Percentiles rank a stretch among this genome's conserved stretches.
These are phyloP conservation scores for Cyclophora albipunctata DNA, from an alignment of 2,888 invertebrate genomes.

Conservation along the genomic window DNA sequence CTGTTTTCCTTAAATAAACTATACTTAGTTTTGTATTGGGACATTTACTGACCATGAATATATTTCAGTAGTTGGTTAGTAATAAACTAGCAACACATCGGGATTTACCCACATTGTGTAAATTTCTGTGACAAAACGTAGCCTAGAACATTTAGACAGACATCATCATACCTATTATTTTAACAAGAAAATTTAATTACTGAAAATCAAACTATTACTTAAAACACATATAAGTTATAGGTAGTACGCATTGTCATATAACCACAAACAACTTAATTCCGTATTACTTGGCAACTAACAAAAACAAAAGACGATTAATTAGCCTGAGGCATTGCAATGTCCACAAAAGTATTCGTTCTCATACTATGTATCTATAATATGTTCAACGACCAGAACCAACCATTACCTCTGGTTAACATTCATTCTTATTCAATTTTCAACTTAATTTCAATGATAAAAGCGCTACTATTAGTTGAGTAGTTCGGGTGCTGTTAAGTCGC, in stretches of 20 bases:
- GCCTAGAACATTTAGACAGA: too few relatives aligned
- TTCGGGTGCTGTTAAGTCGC: neutral
- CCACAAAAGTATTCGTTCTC: constrained; percentile 18
- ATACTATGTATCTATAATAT: constrained; percentile 25
- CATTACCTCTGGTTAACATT: constrained; percentile 27
- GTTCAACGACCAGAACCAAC: constrained; percentile 43
- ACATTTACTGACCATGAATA: constrained; percentile 2
- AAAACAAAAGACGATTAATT: constrained; percentile 33
- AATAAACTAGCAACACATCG: too few relatives aligned
- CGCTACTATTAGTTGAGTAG: neutral
- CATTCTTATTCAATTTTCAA: constrained; percentile 28
- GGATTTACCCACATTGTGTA: too few relatives aligned
- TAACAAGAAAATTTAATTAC: too few relatives aligned
- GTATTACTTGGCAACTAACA: too few relatives aligned
- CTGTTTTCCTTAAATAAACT: constrained; percentile 19
- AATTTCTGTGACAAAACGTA: too few relatives aligned
- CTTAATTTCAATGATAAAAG: constrained; percentile 19
- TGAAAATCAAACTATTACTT: too few relatives aligned
- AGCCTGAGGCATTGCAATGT: constrained; percentile 29
- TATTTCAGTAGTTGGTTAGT: too few relatives aligned
- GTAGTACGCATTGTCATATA: too few relatives aligned
- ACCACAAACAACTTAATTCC: too few relatives aligned
- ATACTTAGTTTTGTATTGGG: constrained; percentile 14
- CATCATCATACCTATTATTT: too few relatives aligned
- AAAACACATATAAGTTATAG: too few relatives aligned